Evolutionary conservation across 30 jellyfish, hydroid and myxozoan genomes (phyloP).

Genomic region (Aurelia sp.): DNA sequence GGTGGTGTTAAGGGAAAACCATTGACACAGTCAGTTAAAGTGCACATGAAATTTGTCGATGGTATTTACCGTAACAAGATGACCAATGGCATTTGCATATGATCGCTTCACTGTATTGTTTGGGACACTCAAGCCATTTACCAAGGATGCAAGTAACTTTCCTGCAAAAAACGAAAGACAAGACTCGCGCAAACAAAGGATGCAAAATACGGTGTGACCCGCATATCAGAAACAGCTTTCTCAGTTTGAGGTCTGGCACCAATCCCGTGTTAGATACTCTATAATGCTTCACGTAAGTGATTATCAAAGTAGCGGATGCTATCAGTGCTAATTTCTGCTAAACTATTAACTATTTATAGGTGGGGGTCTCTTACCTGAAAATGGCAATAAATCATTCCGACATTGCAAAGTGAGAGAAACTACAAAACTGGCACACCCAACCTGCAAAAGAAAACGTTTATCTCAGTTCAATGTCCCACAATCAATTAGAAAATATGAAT

Average conservation of each 20-base stretch:
- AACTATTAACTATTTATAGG: not conserved
- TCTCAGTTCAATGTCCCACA: too few species aligned
- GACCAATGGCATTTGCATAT: constrained; percentile 88
- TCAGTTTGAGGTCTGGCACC: too few species aligned
- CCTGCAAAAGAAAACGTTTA: constrained; percentile 28
- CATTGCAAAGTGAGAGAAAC: constrained; percentile 72
- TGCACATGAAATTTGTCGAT: too few species aligned
- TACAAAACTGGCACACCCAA: constrained; percentile 83
- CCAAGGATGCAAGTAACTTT: constrained; percentile 63
- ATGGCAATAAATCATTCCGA: constrained; percentile 69
- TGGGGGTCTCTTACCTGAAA: constrained; percentile 64
- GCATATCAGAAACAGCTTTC: too few species aligned
- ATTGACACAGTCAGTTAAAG: too few species aligned
- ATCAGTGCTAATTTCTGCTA: too few species aligned
- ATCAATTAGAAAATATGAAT: too few species aligned
- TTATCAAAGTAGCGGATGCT: too few species aligned
- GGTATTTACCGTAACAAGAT: constrained; percentile 67
- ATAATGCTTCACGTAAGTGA: too few species aligned
- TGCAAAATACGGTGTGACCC: not conserved
- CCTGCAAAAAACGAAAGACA: constrained; percentile 42
- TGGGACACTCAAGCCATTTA: constrained; percentile 70
- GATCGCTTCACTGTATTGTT: constrained; percentile 74
- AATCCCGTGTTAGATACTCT: too few species aligned
- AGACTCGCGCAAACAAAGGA: not conserved
- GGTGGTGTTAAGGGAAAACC: too few species aligned